Evolutionary conservation across 2,888 invertebrate species (phyloP).

Genomic region (Folsomia candida): DNA sequence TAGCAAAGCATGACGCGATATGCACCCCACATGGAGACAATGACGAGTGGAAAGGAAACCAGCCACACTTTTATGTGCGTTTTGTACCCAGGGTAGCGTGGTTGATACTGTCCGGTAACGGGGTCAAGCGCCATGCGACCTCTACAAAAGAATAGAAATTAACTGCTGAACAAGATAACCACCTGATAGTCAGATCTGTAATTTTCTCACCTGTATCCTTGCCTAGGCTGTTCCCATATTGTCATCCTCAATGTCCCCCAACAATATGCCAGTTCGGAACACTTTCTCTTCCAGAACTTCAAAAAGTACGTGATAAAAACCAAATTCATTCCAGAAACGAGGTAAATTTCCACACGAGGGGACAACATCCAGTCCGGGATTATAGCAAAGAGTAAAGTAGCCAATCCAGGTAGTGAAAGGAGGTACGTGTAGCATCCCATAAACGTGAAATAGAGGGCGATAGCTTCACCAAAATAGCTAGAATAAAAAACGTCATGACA

Average conservation of each 20-base stretch:
- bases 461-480: slow-evolving; percentile 28
- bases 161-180: not conserved
- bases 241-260: slow-evolving; percentile 29
- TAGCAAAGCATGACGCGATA: not conserved
- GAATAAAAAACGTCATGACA: not conserved
- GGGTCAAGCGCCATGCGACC: slow-evolving; percentile 26
- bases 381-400: not conserved
- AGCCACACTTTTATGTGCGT: slow-evolving; percentile 19
- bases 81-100: slow-evolving; percentile 25
- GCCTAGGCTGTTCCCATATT: slow-evolving; percentile 26
- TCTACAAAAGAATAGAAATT: not conserved
- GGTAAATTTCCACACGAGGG: not conserved
- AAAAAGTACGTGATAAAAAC: slow-evolving; percentile 23
- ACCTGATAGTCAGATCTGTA: not conserved
- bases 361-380: not conserved
- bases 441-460: slow-evolving; percentile 31
- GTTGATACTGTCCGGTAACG: slow-evolving; percentile 17
- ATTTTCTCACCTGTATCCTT: slow-evolving; percentile 10
- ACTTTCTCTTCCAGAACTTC: slow-evolving; percentile 25
- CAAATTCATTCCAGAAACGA: slow-evolving; percentile 16
- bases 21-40: not conserved
- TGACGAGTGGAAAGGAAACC: not conserved
- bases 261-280: slow-evolving; percentile 19
- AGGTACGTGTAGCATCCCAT: slow-evolving; percentile 22
- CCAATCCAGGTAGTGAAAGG: slow-evolving; percentile 11